Percentiles rank a stretch among this genome's conserved stretches.
phyloP scores from a whole-genome alignment of 2,797 vertebrate species.

The Mormyrops attenuatus region DNA sequence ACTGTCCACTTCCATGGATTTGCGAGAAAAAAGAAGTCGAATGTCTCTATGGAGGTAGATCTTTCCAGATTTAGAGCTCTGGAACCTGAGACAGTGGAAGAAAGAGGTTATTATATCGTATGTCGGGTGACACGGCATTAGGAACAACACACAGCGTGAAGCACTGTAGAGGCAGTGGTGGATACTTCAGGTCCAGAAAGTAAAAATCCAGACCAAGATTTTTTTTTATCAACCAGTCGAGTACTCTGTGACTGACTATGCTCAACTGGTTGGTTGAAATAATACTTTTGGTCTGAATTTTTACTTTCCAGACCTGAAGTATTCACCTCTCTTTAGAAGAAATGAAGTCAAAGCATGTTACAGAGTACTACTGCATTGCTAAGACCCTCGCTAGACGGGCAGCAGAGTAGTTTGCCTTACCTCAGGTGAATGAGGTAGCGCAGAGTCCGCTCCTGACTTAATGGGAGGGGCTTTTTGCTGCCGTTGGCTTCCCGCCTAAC shows the following conservation, averaged over 20 bases:
- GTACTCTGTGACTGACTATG: background rate
- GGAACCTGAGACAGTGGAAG: slow-evolving; percentile 75
- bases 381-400: background rate
- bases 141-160: background rate
- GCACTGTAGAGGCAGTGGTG: background rate
- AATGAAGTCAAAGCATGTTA: background rate
- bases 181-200: background rate
- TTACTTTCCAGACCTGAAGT: background rate
- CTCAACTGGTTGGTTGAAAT: background rate
- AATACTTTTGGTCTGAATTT: background rate
- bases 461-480: slow-evolving; percentile 71
- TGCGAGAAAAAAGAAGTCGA: slow-evolving; percentile 94
- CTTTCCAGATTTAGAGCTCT: slow-evolving; percentile 99
- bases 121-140: background rate
- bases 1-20: slow-evolving; percentile 99
- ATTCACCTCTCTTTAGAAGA: background rate
- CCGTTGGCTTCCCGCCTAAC: slow-evolving; percentile 80
- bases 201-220: background rate
- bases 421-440: slow-evolving; percentile 99
- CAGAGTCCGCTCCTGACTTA: slow-evolving; percentile 80
- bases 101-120: background rate
- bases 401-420: slow-evolving; percentile 49
- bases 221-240: background rate
- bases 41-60: slow-evolving; percentile 99
- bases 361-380: background rate